Evolutionary conservation across 2,888 invertebrate species (phyloP), one percentile per base, ranked within the genome.

Genomic region (Nudaria mundana): DNA sequence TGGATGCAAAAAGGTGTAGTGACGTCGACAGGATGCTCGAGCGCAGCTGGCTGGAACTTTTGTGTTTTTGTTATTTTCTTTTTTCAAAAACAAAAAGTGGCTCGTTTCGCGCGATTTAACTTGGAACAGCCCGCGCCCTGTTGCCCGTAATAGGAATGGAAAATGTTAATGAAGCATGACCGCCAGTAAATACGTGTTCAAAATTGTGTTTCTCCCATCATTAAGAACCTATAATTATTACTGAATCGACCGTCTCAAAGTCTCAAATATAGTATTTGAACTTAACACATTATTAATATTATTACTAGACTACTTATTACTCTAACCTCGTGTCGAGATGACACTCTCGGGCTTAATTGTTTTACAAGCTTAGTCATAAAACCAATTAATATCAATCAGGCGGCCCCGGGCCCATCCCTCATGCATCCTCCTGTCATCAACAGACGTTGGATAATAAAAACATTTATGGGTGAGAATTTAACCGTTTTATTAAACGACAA

Each of bases 41-140:
- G 78, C 84, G 87, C 87, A 87, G 86, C 86, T 87, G 87, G 83
- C 71, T 83, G 82, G 81, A 78, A 81, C 80, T 73, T 81, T 83
- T 73, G 72, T 76, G 59, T 81, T 77, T 76, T 80, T 74, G 59
- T 74, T 71, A 65, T 70, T 64, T 68, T 67, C 66, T 63, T 70
- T 74, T 75, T 73, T 71, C 66, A 59, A 52, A 56, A 48, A 73
- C 67, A 81, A 78, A 82, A 85, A 85, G 78, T 79, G 70, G 76
- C 76, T 77, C 72, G 81, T 81, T 86, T 84, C 80, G 85, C 82
- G 80, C 76, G 76, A 76, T 73, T 84, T 80, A 71, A 65, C 74
- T 75, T 65, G 62, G 68, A 71, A 73, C 71, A 66, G 30, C 56
- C 74, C 69, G 68, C 64, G 71, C 66, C 70, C 70, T 77, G 78